phyloP scores from a whole-genome alignment of 2,888 invertebrate species.

The Ecdyonurus torrentis region DNA sequence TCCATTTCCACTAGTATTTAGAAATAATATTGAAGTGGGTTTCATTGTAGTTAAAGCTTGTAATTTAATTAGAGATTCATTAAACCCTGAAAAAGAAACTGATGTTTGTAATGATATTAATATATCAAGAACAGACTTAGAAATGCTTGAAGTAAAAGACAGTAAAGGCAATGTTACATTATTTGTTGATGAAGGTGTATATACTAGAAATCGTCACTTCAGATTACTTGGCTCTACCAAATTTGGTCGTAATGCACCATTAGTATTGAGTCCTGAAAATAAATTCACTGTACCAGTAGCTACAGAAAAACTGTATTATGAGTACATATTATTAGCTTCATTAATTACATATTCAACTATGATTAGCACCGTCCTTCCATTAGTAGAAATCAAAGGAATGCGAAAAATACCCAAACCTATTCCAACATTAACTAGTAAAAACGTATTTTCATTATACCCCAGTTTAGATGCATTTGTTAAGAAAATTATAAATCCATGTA shows the following conservation, averaged over 20 bases:
- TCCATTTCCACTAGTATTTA: neutral
- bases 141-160: conserved; percentile 23
- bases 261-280: conserved; percentile 23
- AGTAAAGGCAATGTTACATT: conserved; percentile 21
- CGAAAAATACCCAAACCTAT: conserved; percentile 24
- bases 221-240: conserved; percentile 36
- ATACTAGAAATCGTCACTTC: conserved; percentile 40
- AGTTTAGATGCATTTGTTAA: neutral
- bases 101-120: neutral
- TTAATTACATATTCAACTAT: conserved; percentile 24
- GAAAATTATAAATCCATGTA: neutral
- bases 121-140: conserved; percentile 18
- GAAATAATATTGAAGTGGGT: neutral
- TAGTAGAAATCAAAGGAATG: neutral
- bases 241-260: conserved; percentile 29
- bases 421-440: conserved; percentile 19
- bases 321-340: conserved; percentile 28
- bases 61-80: neutral
- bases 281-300: conserved; percentile 18
- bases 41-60: neutral
- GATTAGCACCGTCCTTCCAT: neutral
- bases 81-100: neutral
- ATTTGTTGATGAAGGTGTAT: conserved; percentile 32
- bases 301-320: conserved; percentile 14
- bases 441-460: neutral